These are phyloP conservation scores for pig (Sus scrofa) DNA, from an alignment of 2,113 vertebrate species.

Conservation along the genomic window T2T-Sscrofa CM000824.6:57144001-57144500, in stretches of 20 bases:
- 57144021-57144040: background rate
- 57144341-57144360: too few species aligned
- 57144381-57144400: too few species aligned
- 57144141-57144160: background rate
- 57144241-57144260: too few species aligned
- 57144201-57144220: background rate
- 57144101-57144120: background rate
- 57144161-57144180: background rate
- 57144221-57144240: background rate
- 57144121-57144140: background rate
- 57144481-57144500: background rate
- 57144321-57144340: too few species aligned
- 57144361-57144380: too few species aligned
- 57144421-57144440: too few species aligned
- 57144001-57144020: background rate
- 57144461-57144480: background rate
- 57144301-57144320: too few species aligned
- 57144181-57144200: background rate
- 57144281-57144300: too few species aligned
- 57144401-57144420: too few species aligned
- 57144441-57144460: too few species aligned
- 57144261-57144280: too few species aligned
- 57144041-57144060: background rate
- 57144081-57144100: background rate
- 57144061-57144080: background rate